Evolutionary conservation across 1,140 invertebrate genomes (phyloP), one percentile per base, ranked within the genome.

Genomic region (Helicoverpa armigera): DNA sequence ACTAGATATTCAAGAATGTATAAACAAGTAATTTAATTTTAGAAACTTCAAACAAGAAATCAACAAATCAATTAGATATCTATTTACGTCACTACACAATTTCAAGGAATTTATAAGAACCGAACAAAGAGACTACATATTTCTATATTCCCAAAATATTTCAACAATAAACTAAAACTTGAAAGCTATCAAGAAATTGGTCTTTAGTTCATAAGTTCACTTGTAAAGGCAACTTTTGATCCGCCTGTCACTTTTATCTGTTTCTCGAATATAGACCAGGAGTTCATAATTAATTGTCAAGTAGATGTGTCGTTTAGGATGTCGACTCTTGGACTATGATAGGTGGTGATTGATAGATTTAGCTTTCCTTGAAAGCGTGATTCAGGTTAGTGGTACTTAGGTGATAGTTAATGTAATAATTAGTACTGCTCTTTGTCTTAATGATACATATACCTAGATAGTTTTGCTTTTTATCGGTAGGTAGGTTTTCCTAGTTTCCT

Each of bases 261-360:
- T n/a, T 9, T 51, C 43, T 69, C 13, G 4, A 72, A 72, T 53
- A 7, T 72, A 72, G 18, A 72, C 69, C 29, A 72, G 23, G 43
- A 69, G 43, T 10, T 53, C n/a, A 9, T 53, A 72, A 72, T 72
- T 72, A 72, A 72, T 54, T 72, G 69, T 72, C 50, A 53, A 72
- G 50, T 54, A 54, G 69, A 72, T 72, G 69, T 72, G 69, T 72
- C 69, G 7, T 72, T 50, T 72, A n/a, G 11, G 12, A 23, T 72
- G 69, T 72, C 69, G 16, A n/a, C 69, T 72, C 69, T n/a, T 72
- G 10, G 50, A 72, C 50, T 72, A 72, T 54, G 67, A 70, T 14
- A n/a, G 29, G 63, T 43, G 16, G n/a, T 67, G 35, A 69, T 50
- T 69, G 35, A 18, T 51, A 65, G 65, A 53, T 70, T 70, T 61